Conservation (phyloP, 2,113 vertebrate species). For the Noctilio leporinus region DNA sequence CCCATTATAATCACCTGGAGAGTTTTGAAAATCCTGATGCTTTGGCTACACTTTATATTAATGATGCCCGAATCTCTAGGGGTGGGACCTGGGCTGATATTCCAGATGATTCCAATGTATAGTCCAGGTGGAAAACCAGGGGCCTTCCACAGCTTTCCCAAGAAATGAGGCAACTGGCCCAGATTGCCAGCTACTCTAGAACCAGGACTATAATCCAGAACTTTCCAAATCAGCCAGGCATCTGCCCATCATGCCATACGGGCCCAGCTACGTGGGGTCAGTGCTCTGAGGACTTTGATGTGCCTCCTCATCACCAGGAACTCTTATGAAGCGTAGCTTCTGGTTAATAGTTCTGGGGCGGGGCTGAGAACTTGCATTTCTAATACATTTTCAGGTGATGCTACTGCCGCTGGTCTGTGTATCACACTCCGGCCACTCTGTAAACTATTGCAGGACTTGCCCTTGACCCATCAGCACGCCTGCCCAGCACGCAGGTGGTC, state of each 20-base stretch:
- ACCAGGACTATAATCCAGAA: not conserved
- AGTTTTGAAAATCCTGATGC: not conserved
- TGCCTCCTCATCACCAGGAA: not conserved
- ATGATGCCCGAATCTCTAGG: not conserved
- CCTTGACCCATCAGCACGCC: not conserved
- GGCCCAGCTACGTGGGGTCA: not conserved
- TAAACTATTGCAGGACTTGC: not conserved
- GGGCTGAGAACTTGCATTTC: not conserved
- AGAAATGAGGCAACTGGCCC: not conserved
- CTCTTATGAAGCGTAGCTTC: not conserved
- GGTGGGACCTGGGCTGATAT: not conserved
- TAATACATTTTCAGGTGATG: not conserved
- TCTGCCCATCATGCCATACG: fast-evolving
- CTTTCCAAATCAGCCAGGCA: not conserved
- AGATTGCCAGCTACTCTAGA: not conserved
- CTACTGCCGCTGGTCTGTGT: not conserved
- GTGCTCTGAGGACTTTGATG: not conserved
- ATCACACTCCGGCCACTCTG: not conserved
- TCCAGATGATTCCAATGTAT: not conserved
- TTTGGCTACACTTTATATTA: not conserved
- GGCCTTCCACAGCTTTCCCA: not conserved
- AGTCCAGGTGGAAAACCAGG: not conserved
- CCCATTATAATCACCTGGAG: not conserved
- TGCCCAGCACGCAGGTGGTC: not conserved
- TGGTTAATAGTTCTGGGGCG: not conserved